These are phyloP conservation scores for Drosophila yooni DNA, from an alignment of 2,888 invertebrate species.

Conservation along the genomic window DNA sequence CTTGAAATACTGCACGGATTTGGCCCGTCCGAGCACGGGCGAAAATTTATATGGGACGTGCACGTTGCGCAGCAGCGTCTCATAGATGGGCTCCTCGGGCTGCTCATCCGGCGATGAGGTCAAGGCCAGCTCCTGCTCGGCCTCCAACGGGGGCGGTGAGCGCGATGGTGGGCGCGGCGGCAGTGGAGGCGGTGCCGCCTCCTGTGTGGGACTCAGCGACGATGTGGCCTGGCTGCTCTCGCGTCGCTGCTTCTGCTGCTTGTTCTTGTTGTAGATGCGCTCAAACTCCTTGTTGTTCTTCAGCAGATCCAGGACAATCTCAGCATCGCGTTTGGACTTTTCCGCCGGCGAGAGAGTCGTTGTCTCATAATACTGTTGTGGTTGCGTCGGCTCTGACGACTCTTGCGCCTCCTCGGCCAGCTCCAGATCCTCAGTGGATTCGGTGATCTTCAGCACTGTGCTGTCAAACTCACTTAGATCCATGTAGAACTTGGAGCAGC, in stretches of 20 bases:
- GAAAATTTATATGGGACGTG: slow-evolving; percentile 85
- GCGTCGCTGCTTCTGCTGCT: slow-evolving; percentile 88
- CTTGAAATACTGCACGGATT: slow-evolving; percentile 80
- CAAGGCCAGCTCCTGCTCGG: slow-evolving; percentile 59
- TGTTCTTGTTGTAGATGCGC: slow-evolving; percentile 90
- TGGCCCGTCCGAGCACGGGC: slow-evolving; percentile 82
- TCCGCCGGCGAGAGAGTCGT: slow-evolving; percentile 85
- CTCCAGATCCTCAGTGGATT: slow-evolving; percentile 87
- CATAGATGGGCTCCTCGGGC: slow-evolving; percentile 83
- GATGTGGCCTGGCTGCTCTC: slow-evolving; percentile 65
- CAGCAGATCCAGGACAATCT: slow-evolving; percentile 91
- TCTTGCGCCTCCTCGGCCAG: slow-evolving; percentile 63
- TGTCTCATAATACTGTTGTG: slow-evolving; percentile 44
- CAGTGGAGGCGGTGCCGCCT: slow-evolving; percentile 63
- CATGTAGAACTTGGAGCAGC: slow-evolving; percentile 89
- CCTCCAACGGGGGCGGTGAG: slow-evolving; percentile 83
- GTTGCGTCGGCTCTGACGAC: slow-evolving; percentile 4
- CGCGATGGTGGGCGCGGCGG: slow-evolving; percentile 84
- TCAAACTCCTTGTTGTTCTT: slow-evolving; percentile 94
- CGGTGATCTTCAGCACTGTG: slow-evolving; percentile 87
- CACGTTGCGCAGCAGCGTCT: slow-evolving; percentile 84
- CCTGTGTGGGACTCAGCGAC: slow-evolving; percentile 55
- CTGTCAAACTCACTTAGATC: slow-evolving; percentile 87
- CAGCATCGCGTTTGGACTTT: slow-evolving; percentile 87
- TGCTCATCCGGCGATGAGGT: slow-evolving; percentile 12